A percentile compares a stretch with the other conserved stretches of the same genome.
These are phyloP conservation scores for Campoletis sonorensis DNA, from an alignment of 1,140 invertebrate genomes.

Conservation along the genomic window DNA sequence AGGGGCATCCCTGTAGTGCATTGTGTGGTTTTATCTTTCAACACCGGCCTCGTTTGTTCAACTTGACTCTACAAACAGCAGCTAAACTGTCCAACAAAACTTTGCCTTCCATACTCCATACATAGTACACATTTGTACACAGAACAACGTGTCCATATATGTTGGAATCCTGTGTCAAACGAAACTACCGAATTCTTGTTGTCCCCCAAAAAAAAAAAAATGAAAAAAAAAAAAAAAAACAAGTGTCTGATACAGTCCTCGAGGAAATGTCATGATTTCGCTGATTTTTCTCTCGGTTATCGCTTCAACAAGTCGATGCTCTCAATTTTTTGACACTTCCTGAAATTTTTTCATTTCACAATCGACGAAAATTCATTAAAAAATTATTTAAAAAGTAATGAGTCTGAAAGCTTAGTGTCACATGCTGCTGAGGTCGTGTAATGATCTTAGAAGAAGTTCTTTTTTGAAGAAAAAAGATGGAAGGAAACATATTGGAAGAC, in stretches of 20 bases:
- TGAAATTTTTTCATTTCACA: too few relatives aligned
- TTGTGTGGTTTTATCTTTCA: constrained; percentile 71
- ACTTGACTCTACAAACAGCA: constrained; percentile 55
- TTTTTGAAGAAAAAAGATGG: too few relatives aligned
- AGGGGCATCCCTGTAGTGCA: constrained; percentile 56
- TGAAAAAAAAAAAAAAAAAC: too few relatives aligned
- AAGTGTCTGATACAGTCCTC: constrained; percentile 48
- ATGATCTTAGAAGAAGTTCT: too few relatives aligned
- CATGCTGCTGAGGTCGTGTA: too few relatives aligned
- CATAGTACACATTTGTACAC: neutral
- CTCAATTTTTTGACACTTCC: too few relatives aligned
- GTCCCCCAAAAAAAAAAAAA: too few relatives aligned
- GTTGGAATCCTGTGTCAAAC: constrained; percentile 59
- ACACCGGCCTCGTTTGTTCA: constrained; percentile 64
- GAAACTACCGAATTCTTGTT: constrained; percentile 47
- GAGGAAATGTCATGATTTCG: neutral
- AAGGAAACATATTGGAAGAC: neutral
- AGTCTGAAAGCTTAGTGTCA: too few relatives aligned
- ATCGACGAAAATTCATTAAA: too few relatives aligned
- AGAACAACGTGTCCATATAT: neutral
- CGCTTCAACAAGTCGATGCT: neutral
- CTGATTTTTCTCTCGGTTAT: neutral
- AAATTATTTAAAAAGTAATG: too few relatives aligned
- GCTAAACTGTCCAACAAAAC: neutral
- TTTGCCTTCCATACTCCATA: neutral